Base-by-base conservation (phyloP, 53 echinoderm and acorn worm genomes). In the Crossaster papposus region DNA sequence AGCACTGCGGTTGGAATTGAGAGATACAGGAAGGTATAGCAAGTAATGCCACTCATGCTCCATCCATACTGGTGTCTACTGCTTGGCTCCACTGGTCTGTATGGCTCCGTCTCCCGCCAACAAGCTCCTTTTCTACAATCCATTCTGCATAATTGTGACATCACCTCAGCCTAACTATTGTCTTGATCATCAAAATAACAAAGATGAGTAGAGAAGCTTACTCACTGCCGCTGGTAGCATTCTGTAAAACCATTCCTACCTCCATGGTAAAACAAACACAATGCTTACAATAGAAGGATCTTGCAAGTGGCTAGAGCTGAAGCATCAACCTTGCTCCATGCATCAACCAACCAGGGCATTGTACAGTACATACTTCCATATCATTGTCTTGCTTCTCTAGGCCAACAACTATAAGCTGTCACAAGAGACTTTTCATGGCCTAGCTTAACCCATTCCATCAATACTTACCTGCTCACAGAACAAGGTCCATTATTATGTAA, bases 101-200 rank as follows among this genome's bases (percentile, higher is more conserved):
- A 87, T 87, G 77, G 31, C 87, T 76, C 55, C 64, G 52, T 63
- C 87, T 77, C 87, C 87, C 76, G 63, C 87, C 76, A 87, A 87
- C 87, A 76, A 63, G 52, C 35, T n/a, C 87, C 63, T 87, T 87
- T 87, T 87, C 87, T 87, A 87, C 63, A 84, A 64, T 65, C 84
- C 84, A 71, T 28, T 2, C 15, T 87, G 87, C 87, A 87, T 87
- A 87, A 87, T 87, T 77, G 76, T 76, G 87, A 77, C 87, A 87
- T 87, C 87, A 87, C 76, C 77, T 62, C 87, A 76, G 77, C 36
- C 77, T 58, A 22, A 87, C 76, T n/a, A 55, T 87, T 87, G 77
- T 87, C 87, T 87, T 76, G 77, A 77, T 76, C 87, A 87, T 87
- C 87, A 87, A 58, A 77, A 87, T 87, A 87, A 87, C 87, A 87